Percentiles rank a stretch among this genome's conserved stretches.
Conservation (phyloP, 2,888 invertebrate genomes). For the Trissolcus brochymenae region DNA sequence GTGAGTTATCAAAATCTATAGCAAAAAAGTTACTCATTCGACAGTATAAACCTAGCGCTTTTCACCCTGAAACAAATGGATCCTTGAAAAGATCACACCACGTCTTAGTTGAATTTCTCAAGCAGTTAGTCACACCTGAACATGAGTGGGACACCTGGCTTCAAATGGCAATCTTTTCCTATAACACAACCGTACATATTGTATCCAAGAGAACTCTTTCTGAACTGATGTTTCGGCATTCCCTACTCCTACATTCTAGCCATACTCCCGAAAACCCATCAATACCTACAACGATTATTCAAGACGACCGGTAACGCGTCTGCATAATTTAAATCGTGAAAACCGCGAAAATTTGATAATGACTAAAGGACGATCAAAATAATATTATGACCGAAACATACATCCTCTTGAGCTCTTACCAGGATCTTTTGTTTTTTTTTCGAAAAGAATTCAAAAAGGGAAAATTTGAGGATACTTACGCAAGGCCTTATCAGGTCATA, state of each 20-base stretch:
- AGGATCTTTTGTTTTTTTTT: slow-evolving; percentile 1
- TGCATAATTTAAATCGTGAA: background rate
- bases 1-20: background rate
- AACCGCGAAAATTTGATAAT: too few species aligned
- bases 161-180: background rate
- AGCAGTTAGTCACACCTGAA: background rate
- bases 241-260: background rate
- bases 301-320: background rate
- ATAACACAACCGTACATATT: background rate
- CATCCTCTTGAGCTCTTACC: background rate
- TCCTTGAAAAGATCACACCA: background rate
- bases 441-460: background rate
- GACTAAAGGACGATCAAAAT: too few species aligned
- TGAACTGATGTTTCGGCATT: background rate
- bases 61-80: slow-evolving; percentile 9
- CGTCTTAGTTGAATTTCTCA: too few species aligned
- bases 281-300: background rate
- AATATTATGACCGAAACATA: too few species aligned
- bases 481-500: background rate
- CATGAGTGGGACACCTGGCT: background rate
- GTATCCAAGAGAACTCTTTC: too few species aligned
- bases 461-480: background rate
- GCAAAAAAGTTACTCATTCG: slow-evolving; percentile 8
- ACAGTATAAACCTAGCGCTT: slow-evolving; percentile 9
- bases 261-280: background rate